A percentile compares a stretch with the other conserved stretches of the same genome.
Evolutionary conservation across 2,113 vertebrate species (phyloP).

Genomic region (Nestor notabilis): DNA sequence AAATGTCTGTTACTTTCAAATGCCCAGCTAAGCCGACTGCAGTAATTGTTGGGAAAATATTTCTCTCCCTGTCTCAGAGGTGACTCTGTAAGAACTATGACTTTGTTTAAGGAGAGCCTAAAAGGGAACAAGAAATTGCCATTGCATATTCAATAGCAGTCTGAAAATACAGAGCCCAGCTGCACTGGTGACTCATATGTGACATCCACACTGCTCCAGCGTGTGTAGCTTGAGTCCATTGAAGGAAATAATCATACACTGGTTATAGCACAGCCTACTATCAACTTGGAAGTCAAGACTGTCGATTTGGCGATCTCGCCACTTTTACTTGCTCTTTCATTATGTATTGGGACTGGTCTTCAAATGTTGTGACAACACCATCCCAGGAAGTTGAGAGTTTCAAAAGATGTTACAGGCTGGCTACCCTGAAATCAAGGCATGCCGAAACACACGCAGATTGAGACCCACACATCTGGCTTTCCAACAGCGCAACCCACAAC

Average conservation of each 20-base stretch:
- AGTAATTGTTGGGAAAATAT: conserved; percentile 46
- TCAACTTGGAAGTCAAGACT: background rate
- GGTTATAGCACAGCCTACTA: background rate
- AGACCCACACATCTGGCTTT: background rate
- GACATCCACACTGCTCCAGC: background rate
- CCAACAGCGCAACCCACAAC: background rate
- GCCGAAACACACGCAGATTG: background rate
- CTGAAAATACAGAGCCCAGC: background rate
- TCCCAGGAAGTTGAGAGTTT: background rate
- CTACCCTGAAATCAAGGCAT: conserved; percentile 18
- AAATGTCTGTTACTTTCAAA: conserved; percentile 28
- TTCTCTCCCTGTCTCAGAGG: conserved; percentile 24
- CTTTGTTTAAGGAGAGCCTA: conserved; percentile 45
- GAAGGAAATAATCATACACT: background rate
- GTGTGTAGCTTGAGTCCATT: background rate
- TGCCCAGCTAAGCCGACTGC: background rate
- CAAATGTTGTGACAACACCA: background rate
- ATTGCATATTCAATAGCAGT: background rate
- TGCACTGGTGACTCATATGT: background rate
- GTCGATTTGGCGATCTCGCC: background rate
- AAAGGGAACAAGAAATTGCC: background rate
- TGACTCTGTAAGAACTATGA: conserved; percentile 29
- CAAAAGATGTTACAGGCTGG: background rate
- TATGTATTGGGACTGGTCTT: background rate
- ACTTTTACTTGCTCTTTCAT: background rate